Evolutionary conservation across 2,797 vertebrate species (phyloP), one percentile per base, ranked within the genome.

Genomic region (Notolepis coatsorum): DNA sequence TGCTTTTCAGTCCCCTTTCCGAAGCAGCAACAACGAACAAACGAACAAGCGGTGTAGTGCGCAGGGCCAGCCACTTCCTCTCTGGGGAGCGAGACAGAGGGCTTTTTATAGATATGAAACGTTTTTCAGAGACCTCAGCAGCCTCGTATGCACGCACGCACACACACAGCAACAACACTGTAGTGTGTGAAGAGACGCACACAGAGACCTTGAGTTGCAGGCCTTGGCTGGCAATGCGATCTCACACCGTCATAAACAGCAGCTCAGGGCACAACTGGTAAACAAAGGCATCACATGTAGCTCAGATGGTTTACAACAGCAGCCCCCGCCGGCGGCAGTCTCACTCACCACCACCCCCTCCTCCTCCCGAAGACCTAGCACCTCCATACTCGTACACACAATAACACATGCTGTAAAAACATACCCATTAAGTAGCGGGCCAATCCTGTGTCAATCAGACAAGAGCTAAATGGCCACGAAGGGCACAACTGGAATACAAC

Each of bases 51-150:
- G n/a, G n/a, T n/a, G n/a, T n/a, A 6, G 47, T 18, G 59, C 47
- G 37, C 51, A 31, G 71, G n/a, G 59, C 77, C 65, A 66, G 75
- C 66, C 77, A 82, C 81, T 82, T 85, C 80, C 82, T 83, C 81
- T 73, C 77, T 31, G 35, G 75, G 70, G 81, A 80, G 10, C 20
- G 43, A n/a, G n/a, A n/a, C n/a, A n/a, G n/a, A n/a, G 24, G 52
- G 75, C 74, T 81, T 83, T 75, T 79, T 84, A 75, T 72, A 84
- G 81, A 76, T 27, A 65, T 31, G 17, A 75, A 82, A 69, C 67
- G 64, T 74, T 65, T 75, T 57, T 66, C 45, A 63, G 53, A 82
- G 75, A 66, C 73, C 68, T 75, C 66, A 47, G 67, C 18, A 55
- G 52, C 55, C 59, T 41, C 61, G 28, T 43, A 18, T 20, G 2